Conservation (phyloP, 1,140 invertebrate species). For the Conus betulinus region DNA sequence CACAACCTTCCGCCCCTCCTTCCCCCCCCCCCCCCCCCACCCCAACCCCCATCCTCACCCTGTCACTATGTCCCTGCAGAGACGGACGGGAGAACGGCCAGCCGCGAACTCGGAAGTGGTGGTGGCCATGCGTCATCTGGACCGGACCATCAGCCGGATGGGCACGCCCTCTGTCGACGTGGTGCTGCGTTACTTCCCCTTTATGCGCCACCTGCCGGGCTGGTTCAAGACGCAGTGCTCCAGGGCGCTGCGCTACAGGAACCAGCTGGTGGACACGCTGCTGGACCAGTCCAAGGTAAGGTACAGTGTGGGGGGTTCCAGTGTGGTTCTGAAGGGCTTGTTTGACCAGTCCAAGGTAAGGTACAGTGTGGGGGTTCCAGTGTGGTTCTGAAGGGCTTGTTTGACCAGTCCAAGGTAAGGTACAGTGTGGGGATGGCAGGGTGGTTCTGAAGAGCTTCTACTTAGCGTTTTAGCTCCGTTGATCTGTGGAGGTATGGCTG, state of each 20-base stretch:
- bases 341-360: constrained; percentile 16
- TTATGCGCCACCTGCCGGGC: constrained; percentile 25
- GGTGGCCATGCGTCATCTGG: neutral
- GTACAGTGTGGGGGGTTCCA: too few relatives aligned
- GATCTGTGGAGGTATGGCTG: too few relatives aligned
- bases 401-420: constrained; percentile 14
- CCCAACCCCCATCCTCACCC: too few relatives aligned
- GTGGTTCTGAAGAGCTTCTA: too few relatives aligned
- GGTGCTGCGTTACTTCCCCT: constrained; percentile 2
- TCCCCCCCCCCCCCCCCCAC: too few relatives aligned
- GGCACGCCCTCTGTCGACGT: constrained; percentile 30
- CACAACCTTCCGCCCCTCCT: too few relatives aligned
- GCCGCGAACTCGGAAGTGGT: neutral
- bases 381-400: too few relatives aligned
- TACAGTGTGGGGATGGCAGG: too few relatives aligned
- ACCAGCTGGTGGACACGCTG: constrained; percentile 2
- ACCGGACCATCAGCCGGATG: constrained; percentile 20
- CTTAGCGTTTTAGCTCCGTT: too few relatives aligned
- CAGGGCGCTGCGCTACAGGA: neutral
- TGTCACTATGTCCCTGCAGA: neutral
- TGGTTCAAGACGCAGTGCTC: constrained; percentile 19
- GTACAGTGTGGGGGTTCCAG: too few relatives aligned
- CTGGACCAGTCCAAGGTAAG: constrained; percentile 16
- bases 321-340: too few relatives aligned
- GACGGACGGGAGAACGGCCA: constrained; percentile 28